Base-by-base conservation (phyloP, 2,113 vertebrate species). In the Oreochromis aureus region DNA sequence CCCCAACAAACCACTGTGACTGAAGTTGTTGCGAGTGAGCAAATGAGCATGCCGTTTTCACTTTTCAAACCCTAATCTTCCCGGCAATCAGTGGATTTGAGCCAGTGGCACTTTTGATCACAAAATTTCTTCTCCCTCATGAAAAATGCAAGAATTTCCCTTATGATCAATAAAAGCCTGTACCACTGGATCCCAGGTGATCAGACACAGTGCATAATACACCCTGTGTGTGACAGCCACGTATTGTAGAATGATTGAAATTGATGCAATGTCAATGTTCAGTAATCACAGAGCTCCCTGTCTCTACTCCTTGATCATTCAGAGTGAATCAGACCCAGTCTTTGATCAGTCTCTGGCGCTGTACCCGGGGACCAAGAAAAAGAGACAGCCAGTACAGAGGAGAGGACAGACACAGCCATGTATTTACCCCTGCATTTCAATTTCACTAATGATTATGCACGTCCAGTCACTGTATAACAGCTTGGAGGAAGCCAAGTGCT, bases 391-490 rank as follows among this genome's bases (percentile, higher is more conserved):
- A 87, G 90, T 79, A 87, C 84, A 88, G 91, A 94, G 83, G 73
- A 90, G 82, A 91, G 91, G 91, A 93, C 88, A 89, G 91, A 85
- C 83, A 85, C 55, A 56, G 88, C 81, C 88, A 81, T 82, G 92
- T 95, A 93, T 94, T 95, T 95, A 92, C 88, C 84, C 91, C 90
- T 92, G 94, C 92, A 92, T 96, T 92, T 94, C 92, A 95, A 94
- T 93, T 87, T 73, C 83, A 78, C 92, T 92, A 92, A 94, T 96
- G 94, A 95, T 94, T 95, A 94, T 96, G 94, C 94, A 92, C 84
- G 87, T 95, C 92, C 93, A 93, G 93, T 89, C 93, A 91, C 90
- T 91, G 90, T 88, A 89, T 80, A 93, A 94, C 94, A 92, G 93
- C 90, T 93, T 80, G 86, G 91, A 94, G 90, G 89, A 90, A 88